A percentile compares a stretch with the other conserved stretches of the same genome.
phyloP scores from a whole-genome alignment of 2,113 vertebrate genomes.

The Diphyllodes magnificus region DNA sequence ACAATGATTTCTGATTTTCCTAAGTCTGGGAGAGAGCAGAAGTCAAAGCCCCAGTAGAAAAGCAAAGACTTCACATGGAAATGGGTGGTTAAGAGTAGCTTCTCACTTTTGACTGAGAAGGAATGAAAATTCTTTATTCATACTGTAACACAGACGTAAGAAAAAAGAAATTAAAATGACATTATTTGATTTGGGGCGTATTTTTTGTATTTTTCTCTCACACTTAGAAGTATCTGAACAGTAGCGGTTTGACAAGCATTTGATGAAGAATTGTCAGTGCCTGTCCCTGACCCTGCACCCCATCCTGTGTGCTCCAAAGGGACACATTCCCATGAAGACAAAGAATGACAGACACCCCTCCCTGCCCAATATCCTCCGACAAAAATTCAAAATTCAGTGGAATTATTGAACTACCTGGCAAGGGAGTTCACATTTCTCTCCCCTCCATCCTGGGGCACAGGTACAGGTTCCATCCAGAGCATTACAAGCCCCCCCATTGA shows the following conservation, averaged over 20 bases:
- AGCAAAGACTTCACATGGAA: background rate
- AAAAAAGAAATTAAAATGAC: background rate
- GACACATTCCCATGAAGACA: background rate
- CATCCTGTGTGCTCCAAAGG: accelerated
- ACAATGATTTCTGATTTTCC: background rate
- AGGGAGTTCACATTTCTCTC: constrained; percentile 81
- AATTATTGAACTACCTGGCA: constrained; percentile 80
- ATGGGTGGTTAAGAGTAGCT: background rate
- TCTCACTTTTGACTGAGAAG: background rate
- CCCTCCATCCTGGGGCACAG: constrained; percentile 90
- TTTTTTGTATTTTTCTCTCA: background rate
- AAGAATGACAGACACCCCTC: background rate
- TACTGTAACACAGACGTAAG: background rate
- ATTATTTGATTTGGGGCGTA: background rate
- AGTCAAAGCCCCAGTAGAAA: background rate
- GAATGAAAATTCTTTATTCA: background rate
- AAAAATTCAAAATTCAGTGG: background rate
- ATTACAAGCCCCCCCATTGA: constrained; percentile 86
- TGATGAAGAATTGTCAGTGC: background rate
- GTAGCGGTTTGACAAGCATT: background rate
- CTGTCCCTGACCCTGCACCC: background rate
- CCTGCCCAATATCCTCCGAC: background rate
- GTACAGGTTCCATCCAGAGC: constrained; percentile 86
- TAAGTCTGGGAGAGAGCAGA: background rate
- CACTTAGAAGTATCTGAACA: background rate